phyloP scores from a whole-genome alignment of 2,113 vertebrate genomes.

The Potamarius usumacintae region DNA sequence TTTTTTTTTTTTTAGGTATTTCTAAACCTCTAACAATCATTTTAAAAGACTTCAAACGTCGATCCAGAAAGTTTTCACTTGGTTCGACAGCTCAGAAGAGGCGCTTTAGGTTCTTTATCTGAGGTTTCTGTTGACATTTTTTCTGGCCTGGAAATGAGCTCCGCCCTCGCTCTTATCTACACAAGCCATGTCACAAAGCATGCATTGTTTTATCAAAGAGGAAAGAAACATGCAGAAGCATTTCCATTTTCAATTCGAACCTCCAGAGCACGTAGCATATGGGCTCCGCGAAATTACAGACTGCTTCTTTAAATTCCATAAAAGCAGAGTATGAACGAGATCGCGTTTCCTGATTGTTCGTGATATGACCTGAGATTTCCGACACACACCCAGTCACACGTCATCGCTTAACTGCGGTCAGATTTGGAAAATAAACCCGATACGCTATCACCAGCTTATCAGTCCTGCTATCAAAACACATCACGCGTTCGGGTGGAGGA shows the following conservation, averaged over 20 bases:
- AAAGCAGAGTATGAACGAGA: background rate
- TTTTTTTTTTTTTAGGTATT: background rate
- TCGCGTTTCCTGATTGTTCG: background rate
- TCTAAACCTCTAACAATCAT: background rate
- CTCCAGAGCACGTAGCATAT: too few relatives aligned
- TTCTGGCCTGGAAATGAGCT: background rate
- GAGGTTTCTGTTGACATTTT: background rate
- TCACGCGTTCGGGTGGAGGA: background rate
- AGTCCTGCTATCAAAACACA: background rate
- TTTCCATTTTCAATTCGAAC: background rate
- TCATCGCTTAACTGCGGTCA: background rate
- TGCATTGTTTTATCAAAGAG: background rate
- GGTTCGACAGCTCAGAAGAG: background rate
- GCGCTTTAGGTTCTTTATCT: background rate
- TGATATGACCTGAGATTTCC: constrained; percentile 6
- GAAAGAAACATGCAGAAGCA: background rate
- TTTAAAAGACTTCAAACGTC: background rate
- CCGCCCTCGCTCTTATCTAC: background rate
- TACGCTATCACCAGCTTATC: constrained; percentile 18
- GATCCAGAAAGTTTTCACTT: background rate
- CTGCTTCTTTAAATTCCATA: background rate
- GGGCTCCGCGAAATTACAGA: background rate
- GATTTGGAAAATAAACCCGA: constrained; percentile 2
- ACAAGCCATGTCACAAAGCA: background rate
- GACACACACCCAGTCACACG: background rate